phyloP scores from a whole-genome alignment of 1,140 invertebrate genomes.

The Chymomyza costata region DNA sequence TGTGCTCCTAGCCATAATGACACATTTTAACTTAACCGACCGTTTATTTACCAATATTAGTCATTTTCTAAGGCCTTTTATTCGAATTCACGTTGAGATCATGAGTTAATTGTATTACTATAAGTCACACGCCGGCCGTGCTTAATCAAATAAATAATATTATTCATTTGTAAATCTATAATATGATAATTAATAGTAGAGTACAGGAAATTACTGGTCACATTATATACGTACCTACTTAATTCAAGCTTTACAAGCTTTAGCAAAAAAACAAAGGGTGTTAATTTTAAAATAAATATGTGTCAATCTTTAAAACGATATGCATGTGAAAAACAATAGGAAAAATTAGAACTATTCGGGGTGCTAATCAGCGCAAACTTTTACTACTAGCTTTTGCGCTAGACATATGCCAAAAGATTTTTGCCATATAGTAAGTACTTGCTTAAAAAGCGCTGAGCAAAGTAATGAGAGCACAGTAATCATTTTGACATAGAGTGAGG shows the following conservation, averaged over 20 bases:
- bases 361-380: constrained; percentile 44
- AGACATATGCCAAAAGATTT: too few species aligned
- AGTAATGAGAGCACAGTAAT: constrained; percentile 19
- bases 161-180: constrained; percentile 38
- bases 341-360: constrained; percentile 50
- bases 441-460: constrained; percentile 47
- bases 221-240: constrained; percentile 24
- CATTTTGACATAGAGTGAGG: too few species aligned
- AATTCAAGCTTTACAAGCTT: neutral
- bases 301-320: neutral
- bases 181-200: constrained; percentile 22
- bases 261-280: neutral
- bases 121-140: constrained; percentile 44
- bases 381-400: too few species aligned
- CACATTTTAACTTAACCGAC: too few species aligned
- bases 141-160: constrained; percentile 31
- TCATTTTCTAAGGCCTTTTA: too few species aligned
- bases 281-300: neutral
- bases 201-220: constrained; percentile 30
- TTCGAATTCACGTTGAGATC: constrained; percentile 51
- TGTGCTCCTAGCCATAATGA: too few species aligned
- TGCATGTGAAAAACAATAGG: constrained; percentile 46
- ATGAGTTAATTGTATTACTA: constrained; percentile 39
- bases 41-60: too few species aligned
- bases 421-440: constrained; percentile 29